Conservation (phyloP, 2,888 invertebrate genomes). For the Macrophya annulata region DNA sequence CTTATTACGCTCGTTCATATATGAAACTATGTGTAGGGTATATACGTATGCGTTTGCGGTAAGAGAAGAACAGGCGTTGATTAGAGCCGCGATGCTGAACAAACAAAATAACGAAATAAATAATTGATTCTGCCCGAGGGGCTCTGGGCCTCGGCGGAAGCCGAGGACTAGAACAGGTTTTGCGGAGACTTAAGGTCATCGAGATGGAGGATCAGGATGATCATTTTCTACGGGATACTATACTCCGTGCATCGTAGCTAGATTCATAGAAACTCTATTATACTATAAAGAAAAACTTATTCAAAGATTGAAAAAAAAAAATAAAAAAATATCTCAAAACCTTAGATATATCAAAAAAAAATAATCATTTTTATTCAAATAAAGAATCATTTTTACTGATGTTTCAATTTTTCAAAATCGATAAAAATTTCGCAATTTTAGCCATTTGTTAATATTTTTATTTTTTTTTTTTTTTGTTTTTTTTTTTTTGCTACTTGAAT, state of each 20-base stretch:
- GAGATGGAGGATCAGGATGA: constrained; percentile 53
- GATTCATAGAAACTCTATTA: constrained; percentile 5
- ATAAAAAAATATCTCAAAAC: not conserved
- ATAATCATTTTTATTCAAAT: not conserved
- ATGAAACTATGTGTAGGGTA: not conserved
- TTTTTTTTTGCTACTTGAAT: not conserved
- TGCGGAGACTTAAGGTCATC: constrained; percentile 75
- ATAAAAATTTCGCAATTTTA: not conserved
- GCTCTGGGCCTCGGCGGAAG: constrained; percentile 70
- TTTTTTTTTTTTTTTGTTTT: not conserved
- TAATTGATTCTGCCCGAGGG: constrained; percentile 78
- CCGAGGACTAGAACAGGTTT: constrained; percentile 73
- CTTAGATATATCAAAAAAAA: not conserved
- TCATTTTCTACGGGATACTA: constrained; percentile 7
- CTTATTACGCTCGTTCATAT: not conserved
- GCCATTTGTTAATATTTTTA: not conserved
- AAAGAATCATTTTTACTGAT: no score
- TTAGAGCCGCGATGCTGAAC: constrained; percentile 65
- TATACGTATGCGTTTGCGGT: not conserved
- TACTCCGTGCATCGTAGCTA: constrained; percentile 12
- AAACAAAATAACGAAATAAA: constrained; percentile 78
- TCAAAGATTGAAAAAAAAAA: not conserved
- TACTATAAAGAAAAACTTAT: not conserved
- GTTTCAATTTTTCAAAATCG: not conserved
- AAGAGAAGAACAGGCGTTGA: constrained; percentile 55